Evolutionary conservation across 2,888 invertebrate genomes (phyloP).

Genomic region (Strigamia transsilvanica): DNA sequence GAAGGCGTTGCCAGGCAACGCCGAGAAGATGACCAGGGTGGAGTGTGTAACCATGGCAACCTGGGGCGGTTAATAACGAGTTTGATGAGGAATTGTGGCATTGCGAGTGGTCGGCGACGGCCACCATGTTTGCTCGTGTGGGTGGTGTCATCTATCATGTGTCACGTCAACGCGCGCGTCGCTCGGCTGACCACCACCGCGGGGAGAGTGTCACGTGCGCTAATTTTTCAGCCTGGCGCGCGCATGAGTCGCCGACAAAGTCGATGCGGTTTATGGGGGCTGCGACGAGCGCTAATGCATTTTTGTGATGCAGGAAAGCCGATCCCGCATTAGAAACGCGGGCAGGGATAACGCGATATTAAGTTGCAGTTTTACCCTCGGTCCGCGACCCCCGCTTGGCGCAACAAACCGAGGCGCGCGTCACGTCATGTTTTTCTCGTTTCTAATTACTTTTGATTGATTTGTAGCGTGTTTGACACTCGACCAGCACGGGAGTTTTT

Average conservation of each 20-base stretch:
- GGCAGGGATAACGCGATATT: background rate
- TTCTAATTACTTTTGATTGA: no score
- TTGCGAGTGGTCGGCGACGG: background rate
- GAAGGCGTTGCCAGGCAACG: background rate
- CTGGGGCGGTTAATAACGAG: background rate
- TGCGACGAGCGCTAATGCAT: background rate
- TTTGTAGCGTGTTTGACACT: no score
- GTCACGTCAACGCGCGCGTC: slow-evolving; percentile 26
- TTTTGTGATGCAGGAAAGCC: slow-evolving; percentile 36
- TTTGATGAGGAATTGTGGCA: slow-evolving; percentile 25
- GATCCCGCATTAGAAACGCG: background rate
- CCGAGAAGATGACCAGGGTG: background rate
- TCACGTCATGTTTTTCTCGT: no score
- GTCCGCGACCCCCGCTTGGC: background rate
- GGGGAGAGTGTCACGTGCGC: slow-evolving; percentile 11
- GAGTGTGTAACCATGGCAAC: background rate
- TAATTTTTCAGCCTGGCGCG: slow-evolving; percentile 20
- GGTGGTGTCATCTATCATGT: slow-evolving; percentile 35
- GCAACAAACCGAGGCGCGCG: background rate
- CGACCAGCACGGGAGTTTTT: background rate
- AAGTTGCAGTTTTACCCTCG: background rate
- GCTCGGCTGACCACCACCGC: slow-evolving; percentile 12
- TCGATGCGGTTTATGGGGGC: background rate
- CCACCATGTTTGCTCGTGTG: slow-evolving; percentile 9
- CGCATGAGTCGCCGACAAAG: slow-evolving; percentile 13